Evolutionary conservation across 2,888 invertebrate species (phyloP), one percentile per base, ranked within the genome.

Genomic region (Drosophila atripex): DNA sequence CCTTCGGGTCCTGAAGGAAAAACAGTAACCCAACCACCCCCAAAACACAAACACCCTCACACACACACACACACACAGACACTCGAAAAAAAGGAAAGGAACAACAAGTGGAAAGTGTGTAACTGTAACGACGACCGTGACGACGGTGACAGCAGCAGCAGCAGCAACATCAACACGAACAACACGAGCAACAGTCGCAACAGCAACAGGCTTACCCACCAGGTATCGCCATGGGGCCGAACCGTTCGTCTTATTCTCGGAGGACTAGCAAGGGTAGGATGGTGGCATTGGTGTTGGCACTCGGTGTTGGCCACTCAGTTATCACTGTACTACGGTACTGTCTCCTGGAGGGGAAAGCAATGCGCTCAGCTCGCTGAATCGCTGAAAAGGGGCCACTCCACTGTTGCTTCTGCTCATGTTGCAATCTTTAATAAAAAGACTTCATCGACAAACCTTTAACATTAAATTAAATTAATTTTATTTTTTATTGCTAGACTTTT

Each of bases 121-220:
- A 61, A 72, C 57, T 66, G 73, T 73, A 72, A 57, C 71, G 56
- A 41, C 76, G 32, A 35, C 70, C 56, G 39, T 60, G 47, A 63
- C 76, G 4, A 28, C 43, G 16, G 16, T 43, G 25, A 12, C 49
- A 41, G 35, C 14, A 43, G 50, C 41, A 21, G 32, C 57, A 50
- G 11, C 41, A 43, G 51, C 45, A 30, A 32, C 16, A 46, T 50
- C 51, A 78, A 74, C 72, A 74, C 18, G 32, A 55, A 30, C 56
- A 47, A 28, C 30, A 41, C 16, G 9, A 52, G 52, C 68, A 57
- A 35, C 56, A 43, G 64, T 49, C 28, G 51, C 32, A 46, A 47
- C 55, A 82, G 79, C 84, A 84, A 80, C 78, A 80, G 80, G 85
- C 85, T 71, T 76, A 55, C 54, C 66, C 41, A 49, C 46, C 78